Evolutionary conservation across 2,113 vertebrate species (phyloP).

Genomic region (Mastomys coucha): DNA sequence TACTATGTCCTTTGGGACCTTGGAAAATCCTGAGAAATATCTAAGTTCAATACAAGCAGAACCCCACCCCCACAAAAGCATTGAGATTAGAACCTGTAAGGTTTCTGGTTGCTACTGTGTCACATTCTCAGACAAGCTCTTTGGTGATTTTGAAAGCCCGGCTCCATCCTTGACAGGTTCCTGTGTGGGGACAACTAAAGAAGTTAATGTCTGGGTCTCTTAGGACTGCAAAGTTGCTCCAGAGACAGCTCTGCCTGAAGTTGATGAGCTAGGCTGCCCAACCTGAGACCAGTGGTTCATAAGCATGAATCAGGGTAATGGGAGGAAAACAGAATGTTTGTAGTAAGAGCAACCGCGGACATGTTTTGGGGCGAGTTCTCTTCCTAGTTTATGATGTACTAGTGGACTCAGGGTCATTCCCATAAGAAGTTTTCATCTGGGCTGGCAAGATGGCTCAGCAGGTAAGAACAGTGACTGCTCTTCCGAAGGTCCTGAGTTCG

Average conservation of each 20-base stretch:
- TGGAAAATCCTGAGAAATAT: not conserved
- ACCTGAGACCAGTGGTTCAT: not conserved
- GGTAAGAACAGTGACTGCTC: too few species aligned
- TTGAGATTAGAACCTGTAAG: not conserved
- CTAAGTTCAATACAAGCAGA: not conserved
- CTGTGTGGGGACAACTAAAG: not conserved
- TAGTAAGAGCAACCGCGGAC: not conserved
- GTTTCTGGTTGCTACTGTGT: not conserved
- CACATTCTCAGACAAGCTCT: not conserved
- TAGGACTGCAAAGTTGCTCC: not conserved
- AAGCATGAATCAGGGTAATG: not conserved
- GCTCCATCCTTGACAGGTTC: not conserved
- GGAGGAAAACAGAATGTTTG: not conserved
- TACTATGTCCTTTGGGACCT: not conserved
- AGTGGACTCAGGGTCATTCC: not conserved
- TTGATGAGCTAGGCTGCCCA: not conserved
- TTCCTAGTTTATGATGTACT: not conserved
- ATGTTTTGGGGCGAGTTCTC: not conserved
- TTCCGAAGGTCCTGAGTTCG: too few species aligned
- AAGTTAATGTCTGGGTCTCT: not conserved
- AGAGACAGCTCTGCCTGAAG: not conserved
- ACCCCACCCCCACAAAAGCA: not conserved
- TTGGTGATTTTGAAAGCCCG: not conserved
- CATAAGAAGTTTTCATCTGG: too few species aligned
- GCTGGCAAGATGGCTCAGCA: too few species aligned